These are phyloP conservation scores for Perognathus longimembris DNA, from an alignment of 2,113 vertebrate species.

Conservation along the genomic window DNA sequence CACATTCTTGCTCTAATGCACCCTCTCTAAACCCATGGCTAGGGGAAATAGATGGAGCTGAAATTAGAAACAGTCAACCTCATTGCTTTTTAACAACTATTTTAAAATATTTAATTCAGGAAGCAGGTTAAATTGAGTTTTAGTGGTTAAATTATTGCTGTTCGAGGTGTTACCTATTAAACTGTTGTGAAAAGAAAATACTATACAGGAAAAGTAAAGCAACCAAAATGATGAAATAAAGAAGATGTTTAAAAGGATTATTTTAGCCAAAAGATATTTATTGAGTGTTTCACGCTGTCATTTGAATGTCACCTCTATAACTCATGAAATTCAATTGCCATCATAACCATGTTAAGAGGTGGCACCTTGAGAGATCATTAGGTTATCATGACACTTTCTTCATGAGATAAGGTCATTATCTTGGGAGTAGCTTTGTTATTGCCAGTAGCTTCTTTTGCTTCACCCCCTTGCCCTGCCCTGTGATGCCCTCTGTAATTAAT, in stretches of 20 bases:
- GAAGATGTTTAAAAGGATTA: neutral
- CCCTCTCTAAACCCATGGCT: neutral
- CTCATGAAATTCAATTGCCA: neutral
- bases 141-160: slow-evolving; percentile 22
- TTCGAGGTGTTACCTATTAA: neutral
- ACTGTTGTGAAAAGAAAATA: neutral
- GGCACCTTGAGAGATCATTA: neutral
- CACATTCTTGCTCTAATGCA: neutral
- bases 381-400: neutral
- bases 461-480: neutral
- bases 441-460: neutral
- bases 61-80: slow-evolving; percentile 46
- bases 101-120: slow-evolving; percentile 44
- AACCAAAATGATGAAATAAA: neutral
- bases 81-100: slow-evolving; percentile 50
- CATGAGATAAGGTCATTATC: neutral
- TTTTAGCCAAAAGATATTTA: neutral
- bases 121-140: slow-evolving; percentile 52
- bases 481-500: neutral
- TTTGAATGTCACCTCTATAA: neutral
- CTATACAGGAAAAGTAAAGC: neutral
- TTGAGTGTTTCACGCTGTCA: neutral
- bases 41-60: neutral
- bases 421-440: neutral
- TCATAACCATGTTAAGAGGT: neutral